Evolutionary conservation across 2,797 vertebrate genomes (phyloP).

Genomic region (Atherinosoma microstoma): DNA sequence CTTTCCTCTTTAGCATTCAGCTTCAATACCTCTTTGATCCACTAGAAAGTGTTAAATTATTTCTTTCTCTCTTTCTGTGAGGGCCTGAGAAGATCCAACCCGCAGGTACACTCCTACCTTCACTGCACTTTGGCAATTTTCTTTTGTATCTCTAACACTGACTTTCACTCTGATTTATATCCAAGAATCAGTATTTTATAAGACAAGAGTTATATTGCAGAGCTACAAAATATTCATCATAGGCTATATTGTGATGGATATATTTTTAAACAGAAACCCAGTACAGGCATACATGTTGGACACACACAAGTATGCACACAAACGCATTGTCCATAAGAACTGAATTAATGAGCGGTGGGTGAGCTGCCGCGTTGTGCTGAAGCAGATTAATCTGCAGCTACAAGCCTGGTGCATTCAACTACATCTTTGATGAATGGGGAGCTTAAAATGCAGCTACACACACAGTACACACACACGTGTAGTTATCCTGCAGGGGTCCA

Average conservation of each 20-base stretch:
- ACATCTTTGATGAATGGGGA: constrained; percentile 77
- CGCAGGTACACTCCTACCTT: neutral
- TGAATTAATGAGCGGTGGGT: constrained; percentile 75
- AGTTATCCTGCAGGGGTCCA: constrained; percentile 40
- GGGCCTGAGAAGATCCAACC: neutral
- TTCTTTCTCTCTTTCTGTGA: neutral
- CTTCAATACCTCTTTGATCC: neutral
- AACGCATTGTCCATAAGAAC: constrained; percentile 52
- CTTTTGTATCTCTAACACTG: neutral
- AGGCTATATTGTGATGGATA: constrained; percentile 4
- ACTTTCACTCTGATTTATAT: constrained; percentile 7
- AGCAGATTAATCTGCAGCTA: constrained; percentile 76
- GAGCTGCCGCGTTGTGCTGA: constrained; percentile 62
- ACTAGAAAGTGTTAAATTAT: neutral
- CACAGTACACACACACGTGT: constrained; percentile 19
- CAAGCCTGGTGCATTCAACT: constrained; percentile 53
- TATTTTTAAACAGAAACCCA: constrained; percentile 18
- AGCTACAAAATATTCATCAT: constrained; percentile 3
- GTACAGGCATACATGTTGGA: constrained; percentile 13
- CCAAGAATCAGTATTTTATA: neutral
- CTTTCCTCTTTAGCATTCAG: neutral
- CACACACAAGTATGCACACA: constrained; percentile 31
- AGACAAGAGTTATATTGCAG: neutral
- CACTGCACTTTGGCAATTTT: neutral
- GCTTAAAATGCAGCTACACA: constrained; percentile 60